Conservation (phyloP, 2,797 vertebrate genomes). For the Phalloptychus januarius region DNA sequence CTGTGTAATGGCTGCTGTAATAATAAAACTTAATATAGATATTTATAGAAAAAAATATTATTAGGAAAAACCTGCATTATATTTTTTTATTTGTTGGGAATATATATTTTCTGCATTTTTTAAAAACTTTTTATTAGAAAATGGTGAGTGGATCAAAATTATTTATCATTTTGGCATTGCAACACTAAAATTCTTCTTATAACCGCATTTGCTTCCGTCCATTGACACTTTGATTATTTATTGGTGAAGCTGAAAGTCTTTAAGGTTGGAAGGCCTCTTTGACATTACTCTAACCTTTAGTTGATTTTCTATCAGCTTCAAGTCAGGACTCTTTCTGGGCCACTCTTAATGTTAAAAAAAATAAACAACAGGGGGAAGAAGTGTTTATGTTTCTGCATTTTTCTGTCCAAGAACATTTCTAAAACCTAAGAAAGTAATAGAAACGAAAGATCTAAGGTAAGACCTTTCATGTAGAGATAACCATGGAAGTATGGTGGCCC, state of each 20-base stretch:
- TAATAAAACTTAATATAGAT: background rate
- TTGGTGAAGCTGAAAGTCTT: background rate
- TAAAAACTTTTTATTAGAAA: background rate
- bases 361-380: too few species aligned
- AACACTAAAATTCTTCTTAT: background rate
- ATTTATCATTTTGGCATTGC: background rate
- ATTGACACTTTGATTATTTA: background rate
- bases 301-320: background rate
- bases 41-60: background rate
- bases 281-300: background rate
- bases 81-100: background rate
- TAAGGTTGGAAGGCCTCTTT: background rate
- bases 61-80: background rate
- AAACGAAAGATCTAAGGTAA: background rate
- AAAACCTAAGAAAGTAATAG: background rate
- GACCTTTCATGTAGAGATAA: slow-evolving; percentile 95
- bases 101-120: background rate
- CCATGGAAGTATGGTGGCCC: slow-evolving; percentile 93
- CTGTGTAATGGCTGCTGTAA: background rate
- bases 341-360: background rate
- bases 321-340: background rate
- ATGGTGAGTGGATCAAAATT: background rate
- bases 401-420: background rate
- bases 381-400: background rate
- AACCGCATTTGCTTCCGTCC: background rate